Conservation (phyloP, 2,888 invertebrate genomes). For the Cotesia congregata region DNA sequence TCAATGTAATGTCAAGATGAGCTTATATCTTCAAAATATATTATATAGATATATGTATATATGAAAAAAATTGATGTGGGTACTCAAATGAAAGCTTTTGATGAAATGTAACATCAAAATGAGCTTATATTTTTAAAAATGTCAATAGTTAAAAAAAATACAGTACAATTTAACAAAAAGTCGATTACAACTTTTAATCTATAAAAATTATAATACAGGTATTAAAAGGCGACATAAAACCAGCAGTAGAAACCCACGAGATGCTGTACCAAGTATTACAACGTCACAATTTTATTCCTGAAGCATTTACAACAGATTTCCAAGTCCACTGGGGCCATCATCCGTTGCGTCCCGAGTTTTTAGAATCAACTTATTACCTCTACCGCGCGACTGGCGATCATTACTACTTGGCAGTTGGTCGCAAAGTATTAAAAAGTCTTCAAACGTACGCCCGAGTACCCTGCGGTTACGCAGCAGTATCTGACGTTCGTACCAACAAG, state of each 20-base stretch:
- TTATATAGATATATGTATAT: too few relatives aligned
- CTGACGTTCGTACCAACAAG: conserved; percentile 89
- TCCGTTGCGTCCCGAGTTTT: conserved; percentile 95
- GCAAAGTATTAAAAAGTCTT: conserved; percentile 87
- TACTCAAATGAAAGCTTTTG: too few relatives aligned
- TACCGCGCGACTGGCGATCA: conserved; percentile 96
- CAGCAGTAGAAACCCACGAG: conserved; percentile 99
- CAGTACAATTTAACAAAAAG: too few relatives aligned
- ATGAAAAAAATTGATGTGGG: too few relatives aligned
- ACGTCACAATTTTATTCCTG: conserved; percentile 97
- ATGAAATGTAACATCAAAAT: too few relatives aligned
- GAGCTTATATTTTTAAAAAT: too few relatives aligned
- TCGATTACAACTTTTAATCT: neutral
- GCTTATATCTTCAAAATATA: too few relatives aligned
- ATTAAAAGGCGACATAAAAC: conserved; percentile 90
- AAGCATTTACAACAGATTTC: conserved; percentile 98
- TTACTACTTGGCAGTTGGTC: conserved; percentile 94
- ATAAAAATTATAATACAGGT: conserved; percentile 72
- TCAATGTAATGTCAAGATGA: too few relatives aligned
- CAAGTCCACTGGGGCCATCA: conserved; percentile 99
- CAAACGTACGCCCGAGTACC: conserved; percentile 93
- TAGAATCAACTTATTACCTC: conserved; percentile 98
- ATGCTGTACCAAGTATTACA: conserved; percentile 99
- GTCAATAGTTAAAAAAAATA: too few relatives aligned
- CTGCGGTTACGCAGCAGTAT: conserved; percentile 98